A percentile compares a stretch with the other conserved stretches of the same genome.
Evolutionary conservation across 2,888 invertebrate species (phyloP).

Genomic region (Lycocerus yunnanus): DNA sequence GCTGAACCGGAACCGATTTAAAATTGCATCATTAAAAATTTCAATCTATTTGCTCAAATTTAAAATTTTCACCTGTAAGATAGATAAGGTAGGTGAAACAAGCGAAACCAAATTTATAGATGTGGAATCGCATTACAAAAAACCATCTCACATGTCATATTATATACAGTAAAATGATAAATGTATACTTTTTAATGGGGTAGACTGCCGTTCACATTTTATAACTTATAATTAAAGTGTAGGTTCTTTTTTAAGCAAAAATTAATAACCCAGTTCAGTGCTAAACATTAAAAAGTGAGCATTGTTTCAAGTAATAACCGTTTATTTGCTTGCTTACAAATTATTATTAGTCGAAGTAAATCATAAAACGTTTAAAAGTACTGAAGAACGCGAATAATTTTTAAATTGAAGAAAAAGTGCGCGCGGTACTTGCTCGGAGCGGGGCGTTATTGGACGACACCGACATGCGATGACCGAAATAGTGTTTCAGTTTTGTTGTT

Average conservation of each 20-base stretch:
- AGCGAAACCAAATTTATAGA: constrained; percentile 13
- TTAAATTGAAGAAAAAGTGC: background rate
- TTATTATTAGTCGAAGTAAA: constrained; percentile 29
- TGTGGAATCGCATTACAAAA: constrained; percentile 35
- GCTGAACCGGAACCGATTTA: background rate
- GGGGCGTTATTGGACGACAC: background rate
- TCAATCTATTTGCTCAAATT: background rate
- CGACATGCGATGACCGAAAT: background rate
- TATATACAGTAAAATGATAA: constrained; percentile 36
- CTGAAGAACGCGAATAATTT: background rate
- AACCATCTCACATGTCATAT: constrained; percentile 33
- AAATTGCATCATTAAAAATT: background rate
- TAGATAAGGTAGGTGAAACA: too few species aligned
- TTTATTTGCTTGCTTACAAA: constrained; percentile 39
- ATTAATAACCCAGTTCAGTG: constrained; percentile 31
- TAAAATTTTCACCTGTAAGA: background rate
- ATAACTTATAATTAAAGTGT: constrained; percentile 36
- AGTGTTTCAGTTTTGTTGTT: constrained; percentile 16
- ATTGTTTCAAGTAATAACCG: constrained; percentile 26
- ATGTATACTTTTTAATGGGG: constrained; percentile 32
- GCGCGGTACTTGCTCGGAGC: background rate
- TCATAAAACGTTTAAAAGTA: constrained; percentile 7
- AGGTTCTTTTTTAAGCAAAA: constrained; percentile 31
- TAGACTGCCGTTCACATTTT: constrained; percentile 31
- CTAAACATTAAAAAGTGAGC: constrained; percentile 20